Base-by-base conservation (phyloP, 2,113 vertebrate species). In the Istiophorus platypterus region DNA sequence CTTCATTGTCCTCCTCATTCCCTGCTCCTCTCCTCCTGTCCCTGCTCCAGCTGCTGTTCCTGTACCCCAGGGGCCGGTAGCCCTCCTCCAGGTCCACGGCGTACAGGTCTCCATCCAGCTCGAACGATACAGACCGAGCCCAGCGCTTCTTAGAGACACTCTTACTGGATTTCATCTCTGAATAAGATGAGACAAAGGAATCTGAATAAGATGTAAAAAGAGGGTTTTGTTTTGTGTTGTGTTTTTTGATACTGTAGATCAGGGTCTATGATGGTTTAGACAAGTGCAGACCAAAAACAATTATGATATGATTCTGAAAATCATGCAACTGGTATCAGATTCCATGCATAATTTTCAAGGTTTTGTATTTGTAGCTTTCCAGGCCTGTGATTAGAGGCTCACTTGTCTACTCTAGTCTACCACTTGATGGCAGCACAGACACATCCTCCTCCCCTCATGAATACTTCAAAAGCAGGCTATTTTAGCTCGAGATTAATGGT, bases 141-240 rank as follows among this genome's bases (percentile, higher is more conserved):
- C 96, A 96, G 73, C 97, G 97, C 58, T 95, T 97, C 29, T 94
- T 95, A 3, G 89, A 51, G 0, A 93, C 93, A 76, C 81, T 85
- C 77, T 93, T 95, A 49, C 62, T 81, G 64, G 95, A 81, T 81
- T 98, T 98, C 62, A 97, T 95, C 82, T 97, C 97, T 97, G 93
- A 76, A 64, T 63, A 79, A 77, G 51, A 85, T 0, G 29, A 89
- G 47, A 78, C 61, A 81, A 74, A 72, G 20, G 81, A 42, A 72
- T 78, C 66, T 82, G 77, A 62, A 58, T 45, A 11, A 76, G 62
- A 82, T 14, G 41, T 31, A 76, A 62, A 80, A 49, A 67, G 17
- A 66, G 7, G 31, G 7, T 12, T 8, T 0, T 49, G 58, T 26
- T 83, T n/a, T n/a, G n/a, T n/a, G n/a, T n/a, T n/a, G n/a, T n/a